Evolutionary conservation across 2,888 invertebrate species (phyloP).

Genomic region (Chironomus riparius): DNA sequence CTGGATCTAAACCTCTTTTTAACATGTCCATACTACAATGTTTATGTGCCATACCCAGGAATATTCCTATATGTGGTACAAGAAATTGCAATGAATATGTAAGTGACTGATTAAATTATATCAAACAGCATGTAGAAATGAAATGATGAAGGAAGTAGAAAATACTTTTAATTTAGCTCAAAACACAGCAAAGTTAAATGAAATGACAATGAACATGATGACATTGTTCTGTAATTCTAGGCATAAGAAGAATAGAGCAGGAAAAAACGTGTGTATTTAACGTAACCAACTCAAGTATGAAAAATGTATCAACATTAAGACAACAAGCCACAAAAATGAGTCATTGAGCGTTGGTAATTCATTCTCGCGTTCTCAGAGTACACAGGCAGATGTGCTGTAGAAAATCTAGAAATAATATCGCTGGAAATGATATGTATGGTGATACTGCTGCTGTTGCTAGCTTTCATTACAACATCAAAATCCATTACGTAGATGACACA

Average conservation of each 20-base stretch:
- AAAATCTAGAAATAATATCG: background rate
- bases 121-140: no score
- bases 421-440: background rate
- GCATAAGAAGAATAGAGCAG: no score
- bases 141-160: background rate
- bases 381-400: background rate
- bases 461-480: background rate
- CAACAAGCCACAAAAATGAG: background rate
- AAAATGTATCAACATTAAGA: background rate
- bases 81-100: background rate
- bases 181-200: background rate
- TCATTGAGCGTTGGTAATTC: background rate
- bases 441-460: background rate
- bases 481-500: background rate
- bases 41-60: no score
- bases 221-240: background rate
- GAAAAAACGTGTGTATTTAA: background rate
- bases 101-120: background rate
- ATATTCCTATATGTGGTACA: no score
- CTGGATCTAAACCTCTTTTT: no score
- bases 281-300: background rate
- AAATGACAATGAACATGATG: background rate
- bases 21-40: no score
- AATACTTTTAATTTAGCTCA: background rate
- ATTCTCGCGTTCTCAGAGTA: background rate